Evolutionary conservation across 2,113 vertebrate genomes (phyloP).

Genomic region (Etheostoma cragini): DNA sequence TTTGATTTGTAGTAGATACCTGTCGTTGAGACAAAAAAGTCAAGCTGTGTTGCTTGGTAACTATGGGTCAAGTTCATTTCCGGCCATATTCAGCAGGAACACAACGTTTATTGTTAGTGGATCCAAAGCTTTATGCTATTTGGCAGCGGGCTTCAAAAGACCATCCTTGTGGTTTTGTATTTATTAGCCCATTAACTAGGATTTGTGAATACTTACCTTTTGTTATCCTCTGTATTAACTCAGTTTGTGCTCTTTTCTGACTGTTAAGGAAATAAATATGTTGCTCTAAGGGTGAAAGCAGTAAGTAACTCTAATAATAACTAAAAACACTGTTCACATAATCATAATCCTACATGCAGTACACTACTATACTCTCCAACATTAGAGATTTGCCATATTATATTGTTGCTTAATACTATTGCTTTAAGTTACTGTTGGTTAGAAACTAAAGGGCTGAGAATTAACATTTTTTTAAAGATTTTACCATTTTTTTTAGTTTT

Average conservation of each 20-base stretch:
- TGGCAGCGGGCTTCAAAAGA: constrained; percentile 33
- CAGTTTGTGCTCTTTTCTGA: background rate
- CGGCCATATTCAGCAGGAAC: constrained; percentile 45
- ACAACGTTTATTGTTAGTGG: constrained; percentile 31
- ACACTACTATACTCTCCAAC: background rate
- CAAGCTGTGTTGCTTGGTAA: constrained; percentile 58
- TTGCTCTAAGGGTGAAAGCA: background rate
- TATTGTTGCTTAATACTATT: no score
- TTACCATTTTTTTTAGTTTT: no score
- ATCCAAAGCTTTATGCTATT: constrained; percentile 25
- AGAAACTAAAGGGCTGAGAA: no score
- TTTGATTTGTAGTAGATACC: constrained; percentile 33
- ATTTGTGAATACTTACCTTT: constrained; percentile 11
- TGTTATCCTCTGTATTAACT: background rate
- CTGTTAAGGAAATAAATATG: background rate
- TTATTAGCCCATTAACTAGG: constrained; percentile 1
- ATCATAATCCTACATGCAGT: background rate
- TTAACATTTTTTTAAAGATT: no score
- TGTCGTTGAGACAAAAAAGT: constrained; percentile 14
- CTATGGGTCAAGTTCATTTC: constrained; percentile 52
- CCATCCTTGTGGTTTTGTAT: constrained; percentile 14
- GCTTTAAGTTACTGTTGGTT: no score
- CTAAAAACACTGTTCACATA: background rate
- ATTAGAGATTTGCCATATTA: no score
- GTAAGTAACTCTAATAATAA: background rate